phyloP scores from a whole-genome alignment of 1,140 invertebrate genomes.

The Plodia interpunctella region DNA sequence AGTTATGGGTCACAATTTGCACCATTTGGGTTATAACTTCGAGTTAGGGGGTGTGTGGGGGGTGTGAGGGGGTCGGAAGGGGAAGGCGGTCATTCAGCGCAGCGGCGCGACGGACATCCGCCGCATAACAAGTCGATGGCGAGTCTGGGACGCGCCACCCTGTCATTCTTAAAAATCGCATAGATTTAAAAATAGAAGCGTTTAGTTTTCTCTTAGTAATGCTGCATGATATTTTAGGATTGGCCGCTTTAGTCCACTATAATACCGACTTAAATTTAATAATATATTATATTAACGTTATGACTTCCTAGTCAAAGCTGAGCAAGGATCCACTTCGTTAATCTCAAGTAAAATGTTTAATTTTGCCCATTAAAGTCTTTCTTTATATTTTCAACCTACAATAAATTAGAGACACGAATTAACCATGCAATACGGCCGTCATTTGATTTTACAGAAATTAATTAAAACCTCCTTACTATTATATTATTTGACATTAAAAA shows the following conservation, averaged over 20 bases:
- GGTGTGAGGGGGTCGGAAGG: slow-evolving; percentile 44
- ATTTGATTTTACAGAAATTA: too few species aligned
- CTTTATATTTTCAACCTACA: too few species aligned
- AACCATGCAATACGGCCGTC: not conserved
- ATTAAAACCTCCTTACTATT: too few species aligned
- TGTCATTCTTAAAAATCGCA: slow-evolving; percentile 45
- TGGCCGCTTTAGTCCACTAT: too few species aligned
- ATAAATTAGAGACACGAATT: not conserved
- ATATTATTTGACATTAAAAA: too few species aligned
- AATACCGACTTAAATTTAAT: too few species aligned
- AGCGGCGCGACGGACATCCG: slow-evolving; percentile 72
- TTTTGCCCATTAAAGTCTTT: too few species aligned
- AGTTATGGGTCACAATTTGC: slow-evolving; percentile 62
- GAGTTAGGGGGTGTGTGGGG: slow-evolving; percentile 16
- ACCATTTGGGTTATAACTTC: slow-evolving; percentile 53
- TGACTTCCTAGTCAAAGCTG: too few species aligned
- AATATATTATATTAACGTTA: too few species aligned
- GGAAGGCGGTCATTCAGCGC: slow-evolving; percentile 72
- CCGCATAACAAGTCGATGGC: slow-evolving; percentile 74
- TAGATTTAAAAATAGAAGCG: slow-evolving; percentile 41
- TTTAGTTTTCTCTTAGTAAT: slow-evolving; percentile 23
- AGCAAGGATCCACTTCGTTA: too few species aligned
- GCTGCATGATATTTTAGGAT: not conserved
- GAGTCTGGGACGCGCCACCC: slow-evolving; percentile 29
- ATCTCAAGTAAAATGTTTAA: too few species aligned